Evolutionary conservation across 2,797 vertebrate genomes (phyloP).

Genomic region (Pangasius sanitwongsei): DNA sequence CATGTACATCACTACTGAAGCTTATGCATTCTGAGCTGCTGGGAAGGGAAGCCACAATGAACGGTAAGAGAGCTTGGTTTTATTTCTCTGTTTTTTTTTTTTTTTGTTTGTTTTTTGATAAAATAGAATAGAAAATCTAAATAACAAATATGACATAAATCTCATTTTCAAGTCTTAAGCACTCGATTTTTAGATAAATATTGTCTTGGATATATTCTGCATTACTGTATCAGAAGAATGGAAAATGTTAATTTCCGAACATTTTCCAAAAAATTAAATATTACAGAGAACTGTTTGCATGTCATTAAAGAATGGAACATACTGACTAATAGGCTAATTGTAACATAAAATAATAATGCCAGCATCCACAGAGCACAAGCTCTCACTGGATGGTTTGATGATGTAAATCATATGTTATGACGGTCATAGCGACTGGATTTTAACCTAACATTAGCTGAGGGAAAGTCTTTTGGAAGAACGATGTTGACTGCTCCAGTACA

Average conservation of each 20-base stretch:
- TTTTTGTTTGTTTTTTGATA: background rate
- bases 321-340: background rate
- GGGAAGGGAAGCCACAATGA: conserved; percentile 23
- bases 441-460: background rate
- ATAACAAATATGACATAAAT: background rate
- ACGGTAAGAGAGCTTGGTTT: conserved; percentile 26
- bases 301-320: background rate
- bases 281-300: background rate
- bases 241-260: background rate
- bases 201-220: too few relatives aligned
- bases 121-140: background rate
- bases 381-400: too few relatives aligned
- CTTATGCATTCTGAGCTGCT: background rate
- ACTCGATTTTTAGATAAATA: background rate
- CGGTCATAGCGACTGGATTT: background rate
- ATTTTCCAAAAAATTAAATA: background rate
- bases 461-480: background rate
- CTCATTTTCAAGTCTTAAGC: background rate
- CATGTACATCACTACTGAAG: background rate
- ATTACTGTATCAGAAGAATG: background rate
- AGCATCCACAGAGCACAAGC: background rate
- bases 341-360: background rate
- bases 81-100: background rate
- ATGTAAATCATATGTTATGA: background rate
- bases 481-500: background rate